Evolutionary conservation across 2,113 vertebrate species (phyloP).

Genomic region (Poeciliopsis occidentalis): DNA sequence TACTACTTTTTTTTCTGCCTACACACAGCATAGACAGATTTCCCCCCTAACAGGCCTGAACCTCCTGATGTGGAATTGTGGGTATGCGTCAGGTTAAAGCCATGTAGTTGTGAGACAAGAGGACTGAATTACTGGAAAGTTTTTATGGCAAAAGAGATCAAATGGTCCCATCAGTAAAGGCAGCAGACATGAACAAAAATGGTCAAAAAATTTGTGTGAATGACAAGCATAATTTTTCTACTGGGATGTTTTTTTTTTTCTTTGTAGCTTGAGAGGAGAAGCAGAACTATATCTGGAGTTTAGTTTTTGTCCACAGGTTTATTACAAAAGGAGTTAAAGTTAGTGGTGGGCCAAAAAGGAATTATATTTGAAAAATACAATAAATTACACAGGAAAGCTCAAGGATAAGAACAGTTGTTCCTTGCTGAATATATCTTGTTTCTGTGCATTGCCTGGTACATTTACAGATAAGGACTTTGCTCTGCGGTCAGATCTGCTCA

Average conservation of each 20-base stretch:
- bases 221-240: background rate
- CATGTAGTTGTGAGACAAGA: conserved; percentile 6
- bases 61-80: conserved; percentile 10
- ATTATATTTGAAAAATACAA: background rate
- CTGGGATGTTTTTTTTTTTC: background rate
- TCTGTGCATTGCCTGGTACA: background rate
- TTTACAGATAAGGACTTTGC: conserved; percentile 7
- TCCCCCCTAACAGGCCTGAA: background rate
- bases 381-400: too few species aligned
- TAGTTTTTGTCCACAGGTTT: background rate
- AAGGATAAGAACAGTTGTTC: background rate
- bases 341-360: background rate
- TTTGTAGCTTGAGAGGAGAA: background rate
- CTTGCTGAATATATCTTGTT: background rate
- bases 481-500: conserved; percentile 32
- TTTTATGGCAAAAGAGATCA: conserved; percentile 10
- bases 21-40: background rate
- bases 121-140: background rate
- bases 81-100: conserved; percentile 12
- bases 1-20: conserved; percentile 4
- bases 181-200: background rate
- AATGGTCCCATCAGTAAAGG: background rate
- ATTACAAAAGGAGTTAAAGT: background rate
- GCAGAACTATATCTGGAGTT: background rate
- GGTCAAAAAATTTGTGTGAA: background rate